A percentile compares a stretch with the other conserved stretches of the same genome.
Evolutionary conservation across 2,888 invertebrate species (phyloP).

Genomic region (Labia minor): DNA sequence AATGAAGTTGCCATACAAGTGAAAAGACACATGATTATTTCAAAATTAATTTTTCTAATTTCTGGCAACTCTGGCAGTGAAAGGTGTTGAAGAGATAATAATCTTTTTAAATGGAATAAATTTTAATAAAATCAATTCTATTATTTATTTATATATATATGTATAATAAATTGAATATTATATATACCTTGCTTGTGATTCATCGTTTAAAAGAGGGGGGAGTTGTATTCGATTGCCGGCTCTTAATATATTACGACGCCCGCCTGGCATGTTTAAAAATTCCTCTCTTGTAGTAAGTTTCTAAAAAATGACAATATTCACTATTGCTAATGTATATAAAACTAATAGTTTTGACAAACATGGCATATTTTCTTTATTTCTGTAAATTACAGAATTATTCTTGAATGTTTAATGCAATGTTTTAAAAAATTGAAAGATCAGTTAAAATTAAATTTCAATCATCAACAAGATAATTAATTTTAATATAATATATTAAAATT

Average conservation of each 20-base stretch:
- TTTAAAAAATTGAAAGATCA: too few species aligned
- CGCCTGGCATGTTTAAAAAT: constrained; percentile 23
- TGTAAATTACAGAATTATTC: too few species aligned
- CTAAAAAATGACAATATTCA: constrained; percentile 4
- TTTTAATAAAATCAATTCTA: too few species aligned
- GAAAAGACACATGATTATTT: constrained; percentile 71
- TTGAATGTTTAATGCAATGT: too few species aligned
- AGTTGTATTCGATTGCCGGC: constrained; percentile 21
- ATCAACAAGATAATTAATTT: too few species aligned
- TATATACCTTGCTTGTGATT: constrained; percentile 25
- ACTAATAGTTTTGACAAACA: too few species aligned
- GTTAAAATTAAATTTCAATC: too few species aligned
- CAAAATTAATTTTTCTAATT: constrained; percentile 74
- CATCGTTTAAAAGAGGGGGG: constrained; percentile 23
- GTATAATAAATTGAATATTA: not conserved
- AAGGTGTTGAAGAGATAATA: constrained; percentile 59
- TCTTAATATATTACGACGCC: constrained; percentile 24
- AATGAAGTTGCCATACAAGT: constrained; percentile 66
- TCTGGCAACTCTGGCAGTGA: constrained; percentile 67
- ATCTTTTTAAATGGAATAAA: constrained; percentile 18
- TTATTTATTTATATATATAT: not conserved
- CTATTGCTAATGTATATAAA: too few species aligned
- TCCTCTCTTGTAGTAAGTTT: constrained; percentile 17
- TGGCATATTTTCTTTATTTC: too few species aligned
- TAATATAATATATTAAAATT: too few species aligned